Conservation (phyloP, 2,888 invertebrate species). For the Campoplex capitator region DNA sequence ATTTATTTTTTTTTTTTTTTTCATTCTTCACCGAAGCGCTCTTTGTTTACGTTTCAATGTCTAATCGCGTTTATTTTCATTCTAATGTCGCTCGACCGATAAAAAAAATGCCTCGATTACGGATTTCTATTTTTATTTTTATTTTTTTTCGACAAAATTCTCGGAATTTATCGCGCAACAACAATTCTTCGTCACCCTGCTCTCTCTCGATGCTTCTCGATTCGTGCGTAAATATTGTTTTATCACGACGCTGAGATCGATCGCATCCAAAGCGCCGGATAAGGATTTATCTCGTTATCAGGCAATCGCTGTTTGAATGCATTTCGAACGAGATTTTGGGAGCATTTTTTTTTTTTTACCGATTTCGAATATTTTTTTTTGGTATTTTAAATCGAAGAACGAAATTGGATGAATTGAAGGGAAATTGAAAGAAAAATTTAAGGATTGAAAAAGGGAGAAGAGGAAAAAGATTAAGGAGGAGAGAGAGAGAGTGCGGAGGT, state of each 20-base stretch:
- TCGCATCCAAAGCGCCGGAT: neutral
- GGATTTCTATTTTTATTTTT: neutral
- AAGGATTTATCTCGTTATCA: constrained; percentile 1
- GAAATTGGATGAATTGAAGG: too few relatives aligned
- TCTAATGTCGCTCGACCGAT: neutral
- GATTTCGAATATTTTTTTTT: too few relatives aligned
- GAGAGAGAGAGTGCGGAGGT: constrained; percentile 9
- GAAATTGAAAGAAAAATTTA: neutral
- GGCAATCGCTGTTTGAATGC: too few relatives aligned
- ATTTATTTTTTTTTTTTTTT: neutral
- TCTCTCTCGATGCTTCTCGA: neutral
- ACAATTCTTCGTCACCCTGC: neutral
- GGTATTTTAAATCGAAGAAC: too few relatives aligned
- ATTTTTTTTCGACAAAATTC: too few relatives aligned
- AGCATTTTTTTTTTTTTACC: too few relatives aligned
- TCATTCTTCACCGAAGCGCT: neutral
- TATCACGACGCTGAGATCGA: neutral
- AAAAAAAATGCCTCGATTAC: neutral
- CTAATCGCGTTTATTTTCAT: neutral
- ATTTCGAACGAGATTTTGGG: neutral
- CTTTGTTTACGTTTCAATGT: neutral
- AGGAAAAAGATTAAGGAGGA: neutral
- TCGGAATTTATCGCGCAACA: too few relatives aligned
- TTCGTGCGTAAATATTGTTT: neutral
- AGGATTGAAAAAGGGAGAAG: neutral